Conservation (phyloP, 2,797 vertebrate species). For the Coregonus sp. region DNA sequence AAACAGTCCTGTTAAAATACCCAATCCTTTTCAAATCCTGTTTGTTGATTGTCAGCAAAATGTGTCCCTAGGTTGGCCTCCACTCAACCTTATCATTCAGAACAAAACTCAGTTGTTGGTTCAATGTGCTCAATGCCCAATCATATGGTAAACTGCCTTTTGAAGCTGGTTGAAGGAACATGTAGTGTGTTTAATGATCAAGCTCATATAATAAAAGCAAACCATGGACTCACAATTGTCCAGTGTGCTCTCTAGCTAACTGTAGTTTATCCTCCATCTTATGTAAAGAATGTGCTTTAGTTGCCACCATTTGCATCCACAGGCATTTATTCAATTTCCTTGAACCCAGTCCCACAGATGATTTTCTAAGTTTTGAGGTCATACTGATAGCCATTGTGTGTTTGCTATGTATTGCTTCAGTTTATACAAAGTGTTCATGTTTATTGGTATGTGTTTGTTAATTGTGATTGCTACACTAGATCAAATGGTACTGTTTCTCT, state of each 20-base stretch:
- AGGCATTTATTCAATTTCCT: conserved; percentile 7
- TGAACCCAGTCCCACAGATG: background rate
- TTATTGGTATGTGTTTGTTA: conserved; percentile 29
- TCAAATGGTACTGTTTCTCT: conserved; percentile 37
- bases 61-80: conserved; percentile 13
- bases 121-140: conserved; percentile 20
- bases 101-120: conserved; percentile 8
- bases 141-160: conserved; percentile 45
- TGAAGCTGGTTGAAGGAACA: conserved; percentile 30
- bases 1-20: background rate
- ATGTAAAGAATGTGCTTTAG: conserved; percentile 28
- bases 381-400: conserved; percentile 10
- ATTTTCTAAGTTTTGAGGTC: conserved; percentile 1
- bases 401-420: conserved; percentile 32
- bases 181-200: conserved; percentile 6
- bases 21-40: conserved; percentile 3
- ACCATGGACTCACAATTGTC: conserved; percentile 14
- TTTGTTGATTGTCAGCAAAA: conserved; percentile 12
- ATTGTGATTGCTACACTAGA: conserved; percentile 54
- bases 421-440: conserved; percentile 19
- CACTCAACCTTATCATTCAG: conserved; percentile 19
- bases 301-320: conserved; percentile 14
- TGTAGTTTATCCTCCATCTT: conserved; percentile 20
- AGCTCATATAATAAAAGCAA: conserved; percentile 11
- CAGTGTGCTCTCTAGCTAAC: conserved; percentile 21